These are phyloP conservation scores for Ellobius talpinus DNA, from an alignment of 2,113 vertebrate species.

Conservation along the genomic window DNA sequence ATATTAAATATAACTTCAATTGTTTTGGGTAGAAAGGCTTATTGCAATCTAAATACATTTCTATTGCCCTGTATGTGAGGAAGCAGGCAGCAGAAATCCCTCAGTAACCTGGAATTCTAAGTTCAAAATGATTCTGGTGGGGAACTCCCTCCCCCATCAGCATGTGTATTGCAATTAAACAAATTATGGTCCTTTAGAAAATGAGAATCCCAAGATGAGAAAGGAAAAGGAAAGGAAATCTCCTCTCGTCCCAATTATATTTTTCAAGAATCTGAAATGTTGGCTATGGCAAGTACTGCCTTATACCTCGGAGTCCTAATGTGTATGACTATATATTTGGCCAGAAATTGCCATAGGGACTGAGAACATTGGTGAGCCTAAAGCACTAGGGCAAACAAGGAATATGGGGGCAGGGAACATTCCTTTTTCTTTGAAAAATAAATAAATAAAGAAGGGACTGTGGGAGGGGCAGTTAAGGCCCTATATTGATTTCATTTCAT, in stretches of 20 bases:
- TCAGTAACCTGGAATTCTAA: slow-evolving; percentile 78
- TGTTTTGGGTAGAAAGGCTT: slow-evolving; percentile 69
- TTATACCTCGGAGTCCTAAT: slow-evolving; percentile 12
- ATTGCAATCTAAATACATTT: slow-evolving; percentile 27
- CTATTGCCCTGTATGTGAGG: neutral
- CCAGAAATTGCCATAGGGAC: neutral
- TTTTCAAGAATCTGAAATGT: slow-evolving; percentile 46
- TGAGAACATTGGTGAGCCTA: slow-evolving; percentile 38
- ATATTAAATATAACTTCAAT: slow-evolving; percentile 61
- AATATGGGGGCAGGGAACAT: slow-evolving; percentile 10
- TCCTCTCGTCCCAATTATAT: slow-evolving; percentile 60
- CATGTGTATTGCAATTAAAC: slow-evolving; percentile 85
- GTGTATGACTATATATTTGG: slow-evolving; percentile 15
- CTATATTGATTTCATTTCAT: neutral
- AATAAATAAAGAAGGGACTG: neutral
- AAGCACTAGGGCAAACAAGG: neutral
- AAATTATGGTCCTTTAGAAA: slow-evolving; percentile 84
- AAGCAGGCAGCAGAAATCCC: slow-evolving; percentile 65
- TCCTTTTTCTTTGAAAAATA: neutral
- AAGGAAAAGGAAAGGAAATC: slow-evolving; percentile 35
- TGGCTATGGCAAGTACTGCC: neutral
- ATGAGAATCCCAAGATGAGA: slow-evolving; percentile 77
- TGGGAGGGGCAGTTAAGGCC: neutral
- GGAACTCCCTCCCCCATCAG: slow-evolving; percentile 70
- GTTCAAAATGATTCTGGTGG: slow-evolving; percentile 84